Evolutionary conservation across 2,888 invertebrate genomes (phyloP).

Genomic region (Latrodectus hesperus): DNA sequence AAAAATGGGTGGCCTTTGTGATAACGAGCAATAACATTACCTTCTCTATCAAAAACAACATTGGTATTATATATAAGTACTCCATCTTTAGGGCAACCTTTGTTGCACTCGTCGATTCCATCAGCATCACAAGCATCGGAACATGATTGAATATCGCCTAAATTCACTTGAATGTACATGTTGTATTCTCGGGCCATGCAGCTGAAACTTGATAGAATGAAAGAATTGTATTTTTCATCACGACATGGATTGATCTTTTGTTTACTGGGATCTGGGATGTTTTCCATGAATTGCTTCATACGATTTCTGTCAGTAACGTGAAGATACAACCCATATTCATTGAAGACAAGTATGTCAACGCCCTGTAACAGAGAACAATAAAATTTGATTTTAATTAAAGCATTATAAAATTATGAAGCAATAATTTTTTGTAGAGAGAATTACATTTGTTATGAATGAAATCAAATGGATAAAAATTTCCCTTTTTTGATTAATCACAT

Average conservation of each 20-base stretch:
- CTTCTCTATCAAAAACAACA: constrained; percentile 84
- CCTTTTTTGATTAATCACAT: too few relatives aligned
- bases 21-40: constrained; percentile 82
- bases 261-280: constrained; percentile 51
- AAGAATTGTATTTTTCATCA: constrained; percentile 36
- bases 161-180: constrained; percentile 83
- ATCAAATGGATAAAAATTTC: too few relatives aligned
- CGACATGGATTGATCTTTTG: constrained; percentile 54
- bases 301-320: neutral
- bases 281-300: constrained; percentile 24
- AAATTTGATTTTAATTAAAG: too few relatives aligned
- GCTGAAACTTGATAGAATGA: constrained; percentile 74
- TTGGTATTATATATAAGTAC: constrained; percentile 82
- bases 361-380: constrained; percentile 75
- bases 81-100: constrained; percentile 71
- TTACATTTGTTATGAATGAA: too few relatives aligned
- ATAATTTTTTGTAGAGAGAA: too few relatives aligned
- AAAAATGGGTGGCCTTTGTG: constrained; percentile 77
- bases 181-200: constrained; percentile 79
- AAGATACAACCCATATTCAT: constrained; percentile 78
- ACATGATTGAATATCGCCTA: constrained; percentile 81
- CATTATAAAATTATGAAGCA: too few relatives aligned
- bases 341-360: constrained; percentile 86
- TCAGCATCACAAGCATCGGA: constrained; percentile 51
- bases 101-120: constrained; percentile 13